Percentiles rank a stretch among this genome's conserved stretches.
These are phyloP conservation scores for Gymnothorax reevesii DNA, from an alignment of 2,797 vertebrate genomes.

Conservation along the genomic window DNA sequence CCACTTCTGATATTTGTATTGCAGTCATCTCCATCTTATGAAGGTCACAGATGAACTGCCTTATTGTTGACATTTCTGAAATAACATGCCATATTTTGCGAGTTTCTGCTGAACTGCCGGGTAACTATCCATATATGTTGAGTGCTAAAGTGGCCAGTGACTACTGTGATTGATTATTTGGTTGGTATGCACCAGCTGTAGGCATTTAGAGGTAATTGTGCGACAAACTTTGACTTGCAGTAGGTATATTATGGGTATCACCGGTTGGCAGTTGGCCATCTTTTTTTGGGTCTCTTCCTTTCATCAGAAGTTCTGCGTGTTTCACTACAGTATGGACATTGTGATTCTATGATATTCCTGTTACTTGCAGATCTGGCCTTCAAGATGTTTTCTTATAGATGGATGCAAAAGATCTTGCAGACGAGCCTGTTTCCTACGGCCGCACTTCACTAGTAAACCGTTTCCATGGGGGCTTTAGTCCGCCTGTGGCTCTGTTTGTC, in stretches of 20 bases:
- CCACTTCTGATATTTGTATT: not conserved
- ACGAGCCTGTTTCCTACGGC: not conserved
- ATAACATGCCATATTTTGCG: slow-evolving; percentile 45
- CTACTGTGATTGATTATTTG: slow-evolving; percentile 68
- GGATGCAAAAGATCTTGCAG: not conserved
- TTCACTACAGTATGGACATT: not conserved
- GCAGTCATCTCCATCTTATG: not conserved
- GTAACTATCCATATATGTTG: slow-evolving; percentile 53
- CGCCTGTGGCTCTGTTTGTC: not conserved
- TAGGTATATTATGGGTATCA: not conserved
- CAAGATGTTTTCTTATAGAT: not conserved
- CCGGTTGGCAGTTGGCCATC: not conserved
- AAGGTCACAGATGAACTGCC: not conserved
- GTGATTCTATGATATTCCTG: not conserved
- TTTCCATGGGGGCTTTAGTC: not conserved
- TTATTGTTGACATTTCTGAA: slow-evolving; percentile 47
- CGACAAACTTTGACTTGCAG: slow-evolving; percentile 53
- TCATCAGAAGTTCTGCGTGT: not conserved
- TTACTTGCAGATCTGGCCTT: not conserved
- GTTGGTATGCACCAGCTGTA: slow-evolving; percentile 50
- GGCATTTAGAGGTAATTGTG: slow-evolving; percentile 64
- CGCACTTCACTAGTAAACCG: not conserved
- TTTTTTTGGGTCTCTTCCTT: not conserved
- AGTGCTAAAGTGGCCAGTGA: slow-evolving; percentile 58
- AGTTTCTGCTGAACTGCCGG: slow-evolving; percentile 45